phyloP scores from a whole-genome alignment of 2,797 vertebrate genomes.

The Avahi laniger region DNA sequence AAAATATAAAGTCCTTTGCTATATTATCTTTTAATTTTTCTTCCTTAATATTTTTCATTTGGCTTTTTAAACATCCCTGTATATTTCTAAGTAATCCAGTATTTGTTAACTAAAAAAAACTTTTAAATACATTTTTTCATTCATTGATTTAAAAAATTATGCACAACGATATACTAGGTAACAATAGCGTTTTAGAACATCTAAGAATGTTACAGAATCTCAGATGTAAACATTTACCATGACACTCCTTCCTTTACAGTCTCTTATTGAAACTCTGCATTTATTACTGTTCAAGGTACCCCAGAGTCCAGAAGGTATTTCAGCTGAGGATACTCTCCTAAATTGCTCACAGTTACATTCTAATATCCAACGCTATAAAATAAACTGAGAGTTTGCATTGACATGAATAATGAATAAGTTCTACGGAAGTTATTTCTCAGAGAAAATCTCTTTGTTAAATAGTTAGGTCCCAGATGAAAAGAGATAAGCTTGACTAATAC shows the following conservation, averaged over 20 bases:
- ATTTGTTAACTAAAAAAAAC: not conserved
- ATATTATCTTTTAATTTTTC: not conserved
- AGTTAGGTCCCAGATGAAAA: not conserved
- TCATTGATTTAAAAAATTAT: not conserved
- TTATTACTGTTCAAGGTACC: not conserved
- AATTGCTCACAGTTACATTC: not conserved
- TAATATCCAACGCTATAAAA: not conserved
- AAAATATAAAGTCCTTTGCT: not conserved
- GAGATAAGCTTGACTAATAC: not conserved
- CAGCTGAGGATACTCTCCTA: not conserved
- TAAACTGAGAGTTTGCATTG: not conserved
- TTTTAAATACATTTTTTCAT: not conserved
- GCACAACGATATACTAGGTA: not conserved
- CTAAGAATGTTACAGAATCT: not conserved
- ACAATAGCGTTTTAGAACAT: not conserved
- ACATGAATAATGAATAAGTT: not conserved
- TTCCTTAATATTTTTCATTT: not conserved
- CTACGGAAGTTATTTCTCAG: not conserved
- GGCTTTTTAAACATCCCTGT: not conserved
- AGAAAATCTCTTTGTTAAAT: slow-evolving; percentile 29
- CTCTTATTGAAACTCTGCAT: not conserved
- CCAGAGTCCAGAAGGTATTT: not conserved
- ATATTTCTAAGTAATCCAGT: not conserved
- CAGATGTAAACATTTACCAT: not conserved
- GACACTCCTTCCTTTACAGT: not conserved